Base-by-base conservation (phyloP, 2,113 vertebrate genomes). In the Cathartes aura region DNA sequence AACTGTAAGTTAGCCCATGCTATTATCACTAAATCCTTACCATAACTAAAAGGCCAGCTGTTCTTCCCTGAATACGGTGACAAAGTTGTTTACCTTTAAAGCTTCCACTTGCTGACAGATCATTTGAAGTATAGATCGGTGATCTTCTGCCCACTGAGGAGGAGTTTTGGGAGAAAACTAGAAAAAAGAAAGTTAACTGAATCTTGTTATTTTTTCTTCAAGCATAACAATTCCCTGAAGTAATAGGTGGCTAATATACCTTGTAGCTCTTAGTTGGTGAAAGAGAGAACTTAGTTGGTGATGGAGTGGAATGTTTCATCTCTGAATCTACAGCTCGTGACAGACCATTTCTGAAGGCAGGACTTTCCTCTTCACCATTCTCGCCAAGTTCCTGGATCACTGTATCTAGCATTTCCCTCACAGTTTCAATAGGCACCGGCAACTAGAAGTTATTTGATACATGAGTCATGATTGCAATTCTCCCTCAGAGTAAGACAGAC, bases 101-200 rank as follows among this genome's bases (percentile, higher is more conserved):
- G 99, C 99, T 96, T 99, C 99, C 73, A 99, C 99, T 98, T 99
- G 99, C 91, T 99, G 99, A 97, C 99, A 99, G 58, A 99, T 98
- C 98, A 99, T 99, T 90, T 99, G 99, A 84, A 99, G 97, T 66
- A 99, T 96, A 90, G 96, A 98, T 98, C 99, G 99, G 91, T 99
- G 99, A 98, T 99, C 99, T 97, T 99, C 99, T 75, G 98, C 99
- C 99, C 99, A 99, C 63, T 98, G 99, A 96, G 99, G 99, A 45
- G 99, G 99, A 7, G 98, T 99, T 98, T 99, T 99, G 3, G 99
- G 99, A 96, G 99, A 99, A 98, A 99, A 99, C 99, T 99, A 78
- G 40, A 95, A 95, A 30, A 81, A 15, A 75, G 72, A 71, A 71
- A 68, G 52, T 66, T 9, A 45, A 58, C 15, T 53, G 12, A 75